These are phyloP conservation scores for Hypomesus transpacificus DNA, from an alignment of 2,113 vertebrate species.

Conservation along the genomic window DNA sequence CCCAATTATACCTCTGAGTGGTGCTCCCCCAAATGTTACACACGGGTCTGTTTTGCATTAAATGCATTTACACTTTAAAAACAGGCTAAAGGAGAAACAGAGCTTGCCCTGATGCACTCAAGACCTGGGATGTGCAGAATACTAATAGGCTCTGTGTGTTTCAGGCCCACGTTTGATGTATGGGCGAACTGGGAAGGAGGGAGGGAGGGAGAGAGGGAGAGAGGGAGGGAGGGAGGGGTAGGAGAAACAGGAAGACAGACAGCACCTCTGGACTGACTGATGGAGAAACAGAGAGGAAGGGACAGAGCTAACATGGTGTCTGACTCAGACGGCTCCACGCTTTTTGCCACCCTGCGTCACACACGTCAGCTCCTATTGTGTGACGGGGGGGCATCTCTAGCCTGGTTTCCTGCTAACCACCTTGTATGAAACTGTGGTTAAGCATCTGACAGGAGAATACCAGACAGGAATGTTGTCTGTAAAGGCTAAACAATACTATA, in stretches of 20 bases:
- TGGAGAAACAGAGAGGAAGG: constrained; percentile 27
- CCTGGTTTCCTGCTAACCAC: constrained; percentile 44
- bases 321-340: constrained; percentile 48
- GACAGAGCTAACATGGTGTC: constrained; percentile 47
- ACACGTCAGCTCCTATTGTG: constrained; percentile 54
- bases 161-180: constrained; percentile 67
- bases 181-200: neutral
- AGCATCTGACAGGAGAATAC: constrained; percentile 50
- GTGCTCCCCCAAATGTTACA: constrained; percentile 52
- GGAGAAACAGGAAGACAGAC: neutral
- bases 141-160: constrained; percentile 65
- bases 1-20: constrained; percentile 69
- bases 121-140: constrained; percentile 66
- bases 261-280: constrained; percentile 1
- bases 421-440: constrained; percentile 59
- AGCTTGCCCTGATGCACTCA: constrained; percentile 55
- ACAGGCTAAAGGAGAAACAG: constrained; percentile 54
- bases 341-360: constrained; percentile 43
- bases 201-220: too few relatives aligned
- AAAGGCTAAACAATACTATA: neutral
- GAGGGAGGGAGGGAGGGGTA: too few relatives aligned
- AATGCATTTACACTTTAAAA: constrained; percentile 73
- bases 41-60: constrained; percentile 67
- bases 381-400: constrained; percentile 55
- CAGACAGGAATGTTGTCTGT: constrained; percentile 47